Conservation (phyloP, 1,140 invertebrate genomes). For the Plectrocnemia conspersa region DNA sequence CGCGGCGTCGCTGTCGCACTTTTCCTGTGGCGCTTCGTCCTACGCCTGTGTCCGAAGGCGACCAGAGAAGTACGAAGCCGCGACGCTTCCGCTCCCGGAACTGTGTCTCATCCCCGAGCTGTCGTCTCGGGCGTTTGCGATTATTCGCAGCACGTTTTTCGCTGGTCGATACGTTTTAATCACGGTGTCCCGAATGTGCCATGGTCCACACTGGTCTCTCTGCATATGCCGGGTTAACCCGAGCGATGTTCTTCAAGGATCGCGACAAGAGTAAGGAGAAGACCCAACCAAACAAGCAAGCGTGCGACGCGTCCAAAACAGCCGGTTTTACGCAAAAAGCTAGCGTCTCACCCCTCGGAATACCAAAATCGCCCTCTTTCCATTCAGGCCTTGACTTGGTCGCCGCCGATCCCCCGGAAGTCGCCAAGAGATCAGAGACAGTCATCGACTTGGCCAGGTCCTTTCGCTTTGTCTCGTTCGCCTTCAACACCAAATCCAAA, state of each 20-base stretch:
- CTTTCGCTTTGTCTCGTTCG: conserved; percentile 43
- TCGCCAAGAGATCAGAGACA: conserved; percentile 48
- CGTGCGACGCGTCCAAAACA: conserved; percentile 35
- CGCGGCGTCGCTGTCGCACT: background rate
- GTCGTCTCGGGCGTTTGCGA: background rate
- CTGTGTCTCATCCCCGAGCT: background rate
- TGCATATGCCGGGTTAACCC: conserved; percentile 42
- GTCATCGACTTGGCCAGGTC: conserved; percentile 49
- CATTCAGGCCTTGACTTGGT: conserved; percentile 75
- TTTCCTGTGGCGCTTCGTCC: background rate
- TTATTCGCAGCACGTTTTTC: background rate
- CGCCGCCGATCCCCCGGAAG: conserved; percentile 49
- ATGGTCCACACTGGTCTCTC: conserved; percentile 50
- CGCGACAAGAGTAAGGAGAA: conserved; percentile 33
- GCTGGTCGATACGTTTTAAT: conserved; percentile 20
- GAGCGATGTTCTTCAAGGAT: conserved; percentile 46
- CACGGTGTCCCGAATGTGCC: conserved; percentile 45
- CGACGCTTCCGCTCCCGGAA: background rate
- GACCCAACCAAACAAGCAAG: conserved; percentile 1
- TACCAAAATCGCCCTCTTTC: conserved; percentile 80
- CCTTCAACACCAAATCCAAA: conserved; percentile 41
- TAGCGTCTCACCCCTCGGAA: conserved; percentile 56
- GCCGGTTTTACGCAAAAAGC: conserved; percentile 53
- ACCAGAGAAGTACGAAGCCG: background rate
- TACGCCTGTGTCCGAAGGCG: background rate